Conservation (phyloP, 2,113 vertebrate genomes). For the Fregetta grallaria region DNA sequence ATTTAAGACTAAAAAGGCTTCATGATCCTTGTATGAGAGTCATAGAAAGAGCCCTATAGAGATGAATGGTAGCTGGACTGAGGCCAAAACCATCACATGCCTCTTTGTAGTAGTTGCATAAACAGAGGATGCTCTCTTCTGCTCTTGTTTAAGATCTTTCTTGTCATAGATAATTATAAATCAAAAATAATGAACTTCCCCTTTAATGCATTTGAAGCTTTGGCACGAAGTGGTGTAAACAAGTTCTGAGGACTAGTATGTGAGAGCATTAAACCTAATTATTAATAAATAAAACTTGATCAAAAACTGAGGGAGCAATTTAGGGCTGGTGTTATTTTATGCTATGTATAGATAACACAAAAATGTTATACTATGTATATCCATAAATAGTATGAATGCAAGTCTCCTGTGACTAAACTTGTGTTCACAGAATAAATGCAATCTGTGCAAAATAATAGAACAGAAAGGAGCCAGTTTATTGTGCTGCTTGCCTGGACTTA, state of each 20-base stretch:
- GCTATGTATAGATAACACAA: not conserved
- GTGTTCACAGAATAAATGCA: not conserved
- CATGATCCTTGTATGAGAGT: not conserved
- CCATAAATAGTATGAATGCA: not conserved
- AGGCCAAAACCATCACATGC: slow-evolving; percentile 37
- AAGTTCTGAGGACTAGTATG: slow-evolving; percentile 1
- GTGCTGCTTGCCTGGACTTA: not conserved
- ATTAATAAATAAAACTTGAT: slow-evolving; percentile 1
- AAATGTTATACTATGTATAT: not conserved
- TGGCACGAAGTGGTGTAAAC: slow-evolving; percentile 6
- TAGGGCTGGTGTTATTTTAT: not conserved
- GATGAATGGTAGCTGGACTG: not conserved
- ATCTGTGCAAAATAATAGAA: not conserved
- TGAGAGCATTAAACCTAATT: slow-evolving; percentile 17
- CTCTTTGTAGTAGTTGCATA: slow-evolving; percentile 28
- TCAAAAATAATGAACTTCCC: slow-evolving; percentile 35
- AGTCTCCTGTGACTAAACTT: not conserved
- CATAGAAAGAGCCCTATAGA: not conserved
- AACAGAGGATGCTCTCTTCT: slow-evolving; percentile 8
- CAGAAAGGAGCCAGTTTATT: not conserved
- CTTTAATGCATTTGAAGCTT: slow-evolving; percentile 3
- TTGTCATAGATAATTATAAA: slow-evolving; percentile 52
- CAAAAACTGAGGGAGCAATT: not conserved
- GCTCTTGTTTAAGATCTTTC: slow-evolving; percentile 17
- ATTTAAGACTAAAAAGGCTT: not conserved